A percentile compares a stretch with the other conserved stretches of the same genome.
phyloP scores from a whole-genome alignment of 1,140 invertebrate genomes.

The Drosophila mayri region DNA sequence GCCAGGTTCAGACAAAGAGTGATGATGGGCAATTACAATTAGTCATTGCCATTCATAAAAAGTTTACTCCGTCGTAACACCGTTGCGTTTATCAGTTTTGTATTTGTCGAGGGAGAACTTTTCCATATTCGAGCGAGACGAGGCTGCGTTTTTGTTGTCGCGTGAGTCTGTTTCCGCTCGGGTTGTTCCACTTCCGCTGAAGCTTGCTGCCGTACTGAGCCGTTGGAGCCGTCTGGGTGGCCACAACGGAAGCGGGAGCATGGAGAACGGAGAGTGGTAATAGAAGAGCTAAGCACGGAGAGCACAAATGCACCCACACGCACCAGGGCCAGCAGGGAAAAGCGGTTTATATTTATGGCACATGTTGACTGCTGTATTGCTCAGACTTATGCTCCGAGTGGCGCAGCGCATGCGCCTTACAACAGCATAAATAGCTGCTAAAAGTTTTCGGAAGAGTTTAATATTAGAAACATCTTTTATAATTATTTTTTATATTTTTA shows the following conservation, averaged over 20 bases:
- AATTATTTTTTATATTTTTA: neutral
- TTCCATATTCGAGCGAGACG: slow-evolving; percentile 62
- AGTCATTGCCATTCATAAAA: slow-evolving; percentile 57
- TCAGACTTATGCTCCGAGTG: slow-evolving; percentile 26
- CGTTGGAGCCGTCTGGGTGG: slow-evolving; percentile 30
- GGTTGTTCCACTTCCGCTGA: slow-evolving; percentile 79
- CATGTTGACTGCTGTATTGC: slow-evolving; percentile 71
- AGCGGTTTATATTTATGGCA: slow-evolving; percentile 81
- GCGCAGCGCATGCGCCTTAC: slow-evolving; percentile 51
- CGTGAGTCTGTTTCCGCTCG: slow-evolving; percentile 76
- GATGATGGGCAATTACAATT: slow-evolving; percentile 54
- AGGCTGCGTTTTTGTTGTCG: slow-evolving; percentile 37
- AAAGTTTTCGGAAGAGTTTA: slow-evolving; percentile 12
- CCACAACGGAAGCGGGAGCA: slow-evolving; percentile 46
- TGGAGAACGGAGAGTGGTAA: slow-evolving; percentile 18
- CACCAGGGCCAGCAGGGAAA: slow-evolving; percentile 54
- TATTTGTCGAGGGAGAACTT: slow-evolving; percentile 67
- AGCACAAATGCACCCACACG: slow-evolving; percentile 46
- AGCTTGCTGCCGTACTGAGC: slow-evolving; percentile 71
- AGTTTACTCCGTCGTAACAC: slow-evolving; percentile 39
- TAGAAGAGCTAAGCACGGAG: slow-evolving; percentile 14
- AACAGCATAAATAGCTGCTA: slow-evolving; percentile 12
- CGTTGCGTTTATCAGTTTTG: slow-evolving; percentile 52
- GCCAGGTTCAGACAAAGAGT: slow-evolving; percentile 29
- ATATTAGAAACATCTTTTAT: neutral